Evolutionary conservation across 2,888 invertebrate genomes (phyloP), one percentile per base, ranked within the genome.

Genomic region (Hymenopus coronatus): DNA sequence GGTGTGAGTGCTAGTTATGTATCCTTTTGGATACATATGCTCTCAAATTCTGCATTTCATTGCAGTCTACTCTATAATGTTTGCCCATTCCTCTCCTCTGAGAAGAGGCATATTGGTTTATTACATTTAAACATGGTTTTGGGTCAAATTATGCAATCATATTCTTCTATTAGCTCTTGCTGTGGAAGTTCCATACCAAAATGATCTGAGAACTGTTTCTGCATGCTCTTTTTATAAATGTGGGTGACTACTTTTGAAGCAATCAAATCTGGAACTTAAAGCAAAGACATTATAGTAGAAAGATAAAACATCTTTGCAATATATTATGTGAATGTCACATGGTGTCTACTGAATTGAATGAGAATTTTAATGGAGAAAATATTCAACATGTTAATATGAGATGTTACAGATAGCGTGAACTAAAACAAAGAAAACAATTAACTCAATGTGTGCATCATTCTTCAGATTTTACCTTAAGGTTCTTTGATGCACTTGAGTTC

Each of bases 71-170:
- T 81, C 30, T 81, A 12, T 81, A 86, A 86, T 81, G 86, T 86
- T 86, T 82, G 40, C 87, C 87, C 87, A 87, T 87, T 87, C 87
- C 87, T 87, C 87, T 87, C 87, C 87, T 87, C 82, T 82, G 30
- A 87, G 25, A 30, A 20, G 33, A 82, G 87, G 20, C 82, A 87
- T 30, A 28, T 82, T 82, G 54, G 54, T 70, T 70, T 70, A 70
- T 70, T 70, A 70, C 25, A 25, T 70, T 70, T 70, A 70, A 70
- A 70, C 54, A 70, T 70, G 54, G 54, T 15, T 70, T 70, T 70
- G 54, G 54, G 54, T 70, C 54, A 70, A 70, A 70, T 20, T 70
- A 70, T 70, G 54, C 54, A 70, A 70, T 70, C 54, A 70, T 6
- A 70, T 20, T 70, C 54, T 70, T 15, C 54, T 3, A 20, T 70